A percentile compares a stretch with the other conserved stretches of the same genome.
Evolutionary conservation across 1,140 invertebrate species (phyloP).

Genomic region (Oryctes rhinoceros): DNA sequence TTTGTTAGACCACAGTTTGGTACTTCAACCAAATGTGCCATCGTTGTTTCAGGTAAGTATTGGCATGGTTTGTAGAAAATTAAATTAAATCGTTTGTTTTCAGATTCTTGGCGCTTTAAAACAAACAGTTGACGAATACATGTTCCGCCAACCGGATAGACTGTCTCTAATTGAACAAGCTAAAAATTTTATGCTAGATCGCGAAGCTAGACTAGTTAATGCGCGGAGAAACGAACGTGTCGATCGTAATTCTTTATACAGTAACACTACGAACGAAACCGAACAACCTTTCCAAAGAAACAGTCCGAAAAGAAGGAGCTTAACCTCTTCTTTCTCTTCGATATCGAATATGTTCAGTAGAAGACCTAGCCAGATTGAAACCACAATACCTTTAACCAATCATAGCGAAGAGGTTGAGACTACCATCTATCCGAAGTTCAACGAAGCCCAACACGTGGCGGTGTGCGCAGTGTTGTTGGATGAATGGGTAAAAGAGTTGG

Average conservation of each 20-base stretch:
- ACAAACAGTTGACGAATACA: slow-evolving; percentile 83
- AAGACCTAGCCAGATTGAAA: slow-evolving; percentile 60
- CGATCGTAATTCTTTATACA: slow-evolving; percentile 1
- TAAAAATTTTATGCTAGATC: slow-evolving; percentile 76
- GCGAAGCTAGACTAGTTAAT: slow-evolving; percentile 78
- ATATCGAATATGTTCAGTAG: slow-evolving; percentile 76
- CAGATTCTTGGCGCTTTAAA: slow-evolving; percentile 69
- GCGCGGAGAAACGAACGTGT: slow-evolving; percentile 64
- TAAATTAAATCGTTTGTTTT: slow-evolving; percentile 42
- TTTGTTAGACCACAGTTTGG: slow-evolving; percentile 84
- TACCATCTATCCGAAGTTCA: slow-evolving; percentile 56
- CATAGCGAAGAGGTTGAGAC: slow-evolving; percentile 48
- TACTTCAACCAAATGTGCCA: slow-evolving; percentile 88
- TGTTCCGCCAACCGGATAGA: slow-evolving; percentile 75
- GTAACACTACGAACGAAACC: slow-evolving; percentile 39
- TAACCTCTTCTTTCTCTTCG: slow-evolving; percentile 73
- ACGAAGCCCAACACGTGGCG: slow-evolving; percentile 68
- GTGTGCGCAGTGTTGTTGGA: slow-evolving; percentile 88
- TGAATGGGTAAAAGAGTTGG: slow-evolving; percentile 93
- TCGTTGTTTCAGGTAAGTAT: slow-evolving; percentile 84
- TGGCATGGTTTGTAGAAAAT: neutral
- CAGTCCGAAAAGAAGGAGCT: slow-evolving; percentile 75
- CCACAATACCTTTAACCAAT: slow-evolving; percentile 49
- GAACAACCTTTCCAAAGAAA: slow-evolving; percentile 66
- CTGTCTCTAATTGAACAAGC: slow-evolving; percentile 76